Conservation (phyloP, 2,113 vertebrate genomes). For the Ciconia boyciana region DNA sequence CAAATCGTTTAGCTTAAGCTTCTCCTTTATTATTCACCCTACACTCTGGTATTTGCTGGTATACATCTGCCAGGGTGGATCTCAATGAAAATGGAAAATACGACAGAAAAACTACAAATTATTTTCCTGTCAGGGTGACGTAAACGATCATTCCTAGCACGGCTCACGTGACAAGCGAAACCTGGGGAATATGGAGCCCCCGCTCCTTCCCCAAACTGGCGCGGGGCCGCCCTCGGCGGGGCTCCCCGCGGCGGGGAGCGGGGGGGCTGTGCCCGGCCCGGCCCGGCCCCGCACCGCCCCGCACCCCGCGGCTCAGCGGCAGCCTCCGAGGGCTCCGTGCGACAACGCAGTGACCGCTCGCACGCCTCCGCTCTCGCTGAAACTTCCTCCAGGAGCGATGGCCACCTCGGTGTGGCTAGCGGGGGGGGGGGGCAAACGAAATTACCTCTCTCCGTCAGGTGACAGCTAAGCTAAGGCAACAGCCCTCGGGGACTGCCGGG, state of each 20-base stretch:
- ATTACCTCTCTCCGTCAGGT: not conserved
- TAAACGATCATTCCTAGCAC: not conserved
- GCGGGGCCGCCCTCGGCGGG: too few species aligned
- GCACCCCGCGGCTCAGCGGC: too few species aligned
- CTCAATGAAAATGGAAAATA: conserved; percentile 17
- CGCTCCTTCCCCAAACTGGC: not conserved
- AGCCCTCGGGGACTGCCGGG: not conserved
- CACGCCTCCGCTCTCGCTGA: not conserved
- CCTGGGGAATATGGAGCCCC: not conserved
- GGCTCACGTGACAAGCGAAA: not conserved
- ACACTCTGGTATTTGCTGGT: not conserved
- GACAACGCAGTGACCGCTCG: fast-evolving
- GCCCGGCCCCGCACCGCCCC: not conserved
- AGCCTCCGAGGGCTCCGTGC: not conserved
- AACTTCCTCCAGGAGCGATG: not conserved
- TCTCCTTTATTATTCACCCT: not conserved
- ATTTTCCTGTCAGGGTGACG: conserved; percentile 25
- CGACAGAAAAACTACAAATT: conserved; percentile 30
- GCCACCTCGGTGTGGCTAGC: not conserved
- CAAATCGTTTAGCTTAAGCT: conserved; percentile 10
- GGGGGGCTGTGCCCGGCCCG: too few species aligned
- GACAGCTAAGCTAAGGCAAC: not conserved
- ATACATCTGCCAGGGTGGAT: not conserved
- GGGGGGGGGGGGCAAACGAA: not conserved
- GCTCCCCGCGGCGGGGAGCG: not conserved